Base-by-base conservation (phyloP, 2,797 vertebrate genomes). In the Varecia variegata region DNA sequence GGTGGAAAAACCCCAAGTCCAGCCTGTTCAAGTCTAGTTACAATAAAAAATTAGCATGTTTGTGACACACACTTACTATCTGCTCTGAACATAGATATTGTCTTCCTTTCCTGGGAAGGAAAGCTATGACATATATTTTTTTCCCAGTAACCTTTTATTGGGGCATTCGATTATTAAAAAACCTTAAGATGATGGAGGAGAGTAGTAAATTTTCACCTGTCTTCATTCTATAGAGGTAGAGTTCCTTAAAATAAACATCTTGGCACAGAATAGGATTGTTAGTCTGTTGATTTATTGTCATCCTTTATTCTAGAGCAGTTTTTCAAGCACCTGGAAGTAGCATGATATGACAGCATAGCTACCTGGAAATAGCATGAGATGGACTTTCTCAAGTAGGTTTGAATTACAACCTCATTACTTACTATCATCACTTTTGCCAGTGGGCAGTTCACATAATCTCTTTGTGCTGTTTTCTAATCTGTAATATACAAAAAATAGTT, bases 401-500 rank as follows among this genome's bases (percentile, higher is more conserved):
- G 67, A 95, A 52, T 60, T 11, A 74, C 14, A 81, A 11, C 18
- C 86, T 85, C 20, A 35, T 74, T 8, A 52, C 43, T 79, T 88
- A 65, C 14, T 73, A 58, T 81, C 21, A 81, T 74, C 14, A 62
- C 15, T 76, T 65, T 93, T 87, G 9, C 56, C 47, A 45, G 11
- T 56, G 62, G 27, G 32, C 20, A 81, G 23, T 83, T 93, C 32
- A n/a, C 6, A 13, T 62, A 84, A 74, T 82, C 60, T 87, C 30
- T 95, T 80, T 92, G 38, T 92, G 32, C 79, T 71, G 7, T 77
- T 93, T 93, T 60, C 27, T 74, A 93, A 68, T 27, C 21, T 94
- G 13, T 62, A 70, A 67, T 60, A 35, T 32, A 32, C 7, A 52
- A 40, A 38, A 82, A 90, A 32, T 27, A 56, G 32, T 87, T 65